Percentiles rank a stretch among this genome's conserved stretches.
Conservation (phyloP, 2,797 vertebrate species). For the Manis pentadactyla region DNA sequence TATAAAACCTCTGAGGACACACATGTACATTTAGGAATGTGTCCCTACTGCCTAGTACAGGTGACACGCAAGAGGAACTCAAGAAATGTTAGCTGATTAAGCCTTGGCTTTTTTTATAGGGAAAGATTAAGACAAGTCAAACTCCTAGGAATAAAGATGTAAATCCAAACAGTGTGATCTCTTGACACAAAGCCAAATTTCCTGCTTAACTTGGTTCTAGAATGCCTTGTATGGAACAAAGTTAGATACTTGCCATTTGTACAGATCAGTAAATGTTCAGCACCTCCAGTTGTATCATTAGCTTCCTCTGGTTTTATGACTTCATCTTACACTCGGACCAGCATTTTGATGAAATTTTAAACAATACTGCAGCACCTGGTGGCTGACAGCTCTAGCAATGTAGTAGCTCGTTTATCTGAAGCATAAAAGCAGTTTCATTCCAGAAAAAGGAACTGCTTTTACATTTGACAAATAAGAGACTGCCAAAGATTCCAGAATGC, state of each 20-base stretch:
- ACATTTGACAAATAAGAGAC: neutral
- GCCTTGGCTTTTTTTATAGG: neutral
- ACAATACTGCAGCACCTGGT: rapidly evolving
- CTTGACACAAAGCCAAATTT: neutral
- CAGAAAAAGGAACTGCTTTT: neutral
- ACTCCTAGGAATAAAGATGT: neutral
- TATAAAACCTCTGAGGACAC: neutral
- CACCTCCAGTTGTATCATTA: rapidly evolving
- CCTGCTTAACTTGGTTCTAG: neutral
- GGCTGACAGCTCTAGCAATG: neutral
- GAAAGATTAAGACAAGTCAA: neutral
- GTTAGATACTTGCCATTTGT: neutral
- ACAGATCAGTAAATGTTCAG: neutral
- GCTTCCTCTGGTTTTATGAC: neutral
- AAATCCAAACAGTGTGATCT: neutral
- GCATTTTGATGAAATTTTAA: neutral
- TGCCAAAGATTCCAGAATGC: neutral
- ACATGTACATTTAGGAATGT: rapidly evolving
- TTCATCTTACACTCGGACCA: neutral
- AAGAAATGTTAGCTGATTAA: neutral
- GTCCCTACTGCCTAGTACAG: neutral
- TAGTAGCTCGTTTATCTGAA: neutral
- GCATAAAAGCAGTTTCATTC: neutral
- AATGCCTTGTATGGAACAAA: neutral
- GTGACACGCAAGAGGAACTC: neutral